A percentile compares a stretch with the other conserved stretches of the same genome.
Conservation (phyloP, 2,113 vertebrate species). For the Eptatretus burgeri region DNA sequence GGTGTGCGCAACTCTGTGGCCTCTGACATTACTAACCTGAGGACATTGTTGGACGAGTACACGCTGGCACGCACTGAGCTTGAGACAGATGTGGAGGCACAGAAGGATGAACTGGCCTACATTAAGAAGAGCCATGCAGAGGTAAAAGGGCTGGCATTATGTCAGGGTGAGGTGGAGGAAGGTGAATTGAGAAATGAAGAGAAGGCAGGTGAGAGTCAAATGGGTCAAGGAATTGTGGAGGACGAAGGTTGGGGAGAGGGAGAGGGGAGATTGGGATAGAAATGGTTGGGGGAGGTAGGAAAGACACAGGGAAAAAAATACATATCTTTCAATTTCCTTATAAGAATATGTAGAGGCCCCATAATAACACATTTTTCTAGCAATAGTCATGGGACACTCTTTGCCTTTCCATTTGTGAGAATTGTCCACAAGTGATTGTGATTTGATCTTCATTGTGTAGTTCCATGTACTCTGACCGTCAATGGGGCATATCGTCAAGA, state of each 20-base stretch:
- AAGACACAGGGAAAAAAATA: background rate
- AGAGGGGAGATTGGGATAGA: conserved; percentile 12
- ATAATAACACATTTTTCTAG: too few relatives aligned
- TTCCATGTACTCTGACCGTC: too few relatives aligned
- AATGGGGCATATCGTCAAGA: too few relatives aligned
- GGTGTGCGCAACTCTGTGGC: conserved; percentile 63
- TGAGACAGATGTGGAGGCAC: conserved; percentile 50
- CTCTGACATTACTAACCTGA: conserved; percentile 39
- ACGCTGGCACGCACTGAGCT: conserved; percentile 50
- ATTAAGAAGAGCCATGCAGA: conserved; percentile 58
- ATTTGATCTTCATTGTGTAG: too few relatives aligned
- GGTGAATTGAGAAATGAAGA: too few relatives aligned
- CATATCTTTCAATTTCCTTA: too few relatives aligned
- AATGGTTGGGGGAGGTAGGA: conserved; percentile 9
- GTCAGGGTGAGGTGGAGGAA: background rate
- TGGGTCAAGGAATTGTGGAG: conserved; percentile 9
- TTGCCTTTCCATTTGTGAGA: too few relatives aligned
- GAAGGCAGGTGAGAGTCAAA: conserved; percentile 11
- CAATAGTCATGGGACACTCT: too few relatives aligned
- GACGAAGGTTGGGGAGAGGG: conserved; percentile 11
- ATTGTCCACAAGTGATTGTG: too few relatives aligned
- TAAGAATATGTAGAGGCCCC: too few relatives aligned
- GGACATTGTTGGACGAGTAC: conserved; percentile 58
- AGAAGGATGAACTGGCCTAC: conserved; percentile 51
- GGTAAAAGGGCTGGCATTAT: conserved; percentile 13